Conservation (phyloP, 2,797 vertebrate genomes). For the Lagorchestes hirsutus region DNA sequence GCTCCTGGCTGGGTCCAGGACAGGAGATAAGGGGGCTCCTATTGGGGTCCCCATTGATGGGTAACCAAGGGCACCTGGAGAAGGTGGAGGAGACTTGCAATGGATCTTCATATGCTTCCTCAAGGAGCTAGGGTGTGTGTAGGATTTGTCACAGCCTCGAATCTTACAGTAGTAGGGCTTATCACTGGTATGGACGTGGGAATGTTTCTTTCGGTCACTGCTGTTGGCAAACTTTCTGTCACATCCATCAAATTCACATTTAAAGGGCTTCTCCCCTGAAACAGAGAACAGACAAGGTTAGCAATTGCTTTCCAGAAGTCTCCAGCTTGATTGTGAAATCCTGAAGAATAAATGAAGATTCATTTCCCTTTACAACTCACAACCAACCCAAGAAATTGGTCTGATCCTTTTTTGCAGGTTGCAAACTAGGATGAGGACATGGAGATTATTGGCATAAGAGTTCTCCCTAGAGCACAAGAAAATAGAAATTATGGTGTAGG, state of each 20-base stretch:
- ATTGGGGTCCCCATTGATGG: conserved; percentile 87
- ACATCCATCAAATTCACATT: conserved; percentile 98
- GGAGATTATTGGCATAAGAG: neutral
- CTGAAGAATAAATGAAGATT: conserved; percentile 12
- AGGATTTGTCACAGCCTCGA: conserved; percentile 96
- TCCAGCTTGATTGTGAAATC: conserved; percentile 46
- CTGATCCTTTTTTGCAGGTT: conserved; percentile 15
- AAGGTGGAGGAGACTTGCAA: conserved; percentile 96
- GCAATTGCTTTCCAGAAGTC: conserved; percentile 43
- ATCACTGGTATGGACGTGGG: conserved; percentile 98
- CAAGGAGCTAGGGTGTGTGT: conserved; percentile 96
- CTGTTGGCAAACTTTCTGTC: conserved; percentile 99
- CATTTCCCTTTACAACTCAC: conserved; percentile 23
- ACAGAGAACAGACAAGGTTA: conserved; percentile 71
- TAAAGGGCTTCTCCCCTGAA: conserved; percentile 98
- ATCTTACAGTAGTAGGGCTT: conserved; percentile 99
- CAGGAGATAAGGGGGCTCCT: conserved; percentile 90
- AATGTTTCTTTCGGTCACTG: conserved; percentile 99
- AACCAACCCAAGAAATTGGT: neutral
- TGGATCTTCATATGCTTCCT: conserved; percentile 99
- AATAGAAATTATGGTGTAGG: neutral
- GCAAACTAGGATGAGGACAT: conserved; percentile 11
- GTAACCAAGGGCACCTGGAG: conserved; percentile 89
- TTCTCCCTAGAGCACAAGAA: conserved; percentile 9
- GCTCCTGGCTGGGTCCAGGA: conserved; percentile 89